phyloP scores from a whole-genome alignment of 1,140 invertebrate species.

The Druon quercuslanigerum region DNA sequence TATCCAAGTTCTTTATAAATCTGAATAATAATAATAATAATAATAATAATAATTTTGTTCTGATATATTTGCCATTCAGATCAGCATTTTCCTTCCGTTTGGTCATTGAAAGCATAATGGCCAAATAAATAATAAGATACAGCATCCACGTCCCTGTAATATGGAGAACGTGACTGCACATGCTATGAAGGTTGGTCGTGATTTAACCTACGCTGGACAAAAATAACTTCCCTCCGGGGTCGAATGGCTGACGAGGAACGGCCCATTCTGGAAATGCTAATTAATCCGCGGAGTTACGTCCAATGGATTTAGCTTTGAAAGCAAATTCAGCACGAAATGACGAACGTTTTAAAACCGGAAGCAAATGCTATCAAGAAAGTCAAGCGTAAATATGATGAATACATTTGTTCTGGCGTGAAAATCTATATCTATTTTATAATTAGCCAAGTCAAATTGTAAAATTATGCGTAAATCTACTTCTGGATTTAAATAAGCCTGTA shows the following conservation, averaged over 20 bases:
- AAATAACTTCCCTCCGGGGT: constrained; percentile 55
- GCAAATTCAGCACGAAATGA: constrained; percentile 23
- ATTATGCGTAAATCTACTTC: no score
- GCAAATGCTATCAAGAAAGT: neutral
- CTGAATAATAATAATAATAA: neutral
- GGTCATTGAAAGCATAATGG: constrained; percentile 34
- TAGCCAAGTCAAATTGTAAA: neutral
- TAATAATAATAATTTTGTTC: constrained; percentile 17
- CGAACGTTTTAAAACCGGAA: neutral
- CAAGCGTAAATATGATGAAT: neutral
- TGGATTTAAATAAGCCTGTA: no score
- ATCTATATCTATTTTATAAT: neutral
- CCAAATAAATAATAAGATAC: constrained; percentile 57
- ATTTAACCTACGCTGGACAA: constrained; percentile 42
- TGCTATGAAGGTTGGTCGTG: constrained; percentile 49
- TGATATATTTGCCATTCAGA: constrained; percentile 37
- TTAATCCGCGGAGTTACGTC: constrained; percentile 25
- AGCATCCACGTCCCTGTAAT: constrained; percentile 42
- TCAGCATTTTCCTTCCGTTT: constrained; percentile 30
- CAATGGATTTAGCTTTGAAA: constrained; percentile 11
- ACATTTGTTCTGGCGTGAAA: neutral
- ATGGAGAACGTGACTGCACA: constrained; percentile 60
- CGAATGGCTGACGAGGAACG: constrained; percentile 12
- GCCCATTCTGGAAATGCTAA: constrained; percentile 22
- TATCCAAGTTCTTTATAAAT: no score